These are phyloP conservation scores for Cottus gobio DNA, from an alignment of 2,113 vertebrate species.

Conservation along the genomic window DNA sequence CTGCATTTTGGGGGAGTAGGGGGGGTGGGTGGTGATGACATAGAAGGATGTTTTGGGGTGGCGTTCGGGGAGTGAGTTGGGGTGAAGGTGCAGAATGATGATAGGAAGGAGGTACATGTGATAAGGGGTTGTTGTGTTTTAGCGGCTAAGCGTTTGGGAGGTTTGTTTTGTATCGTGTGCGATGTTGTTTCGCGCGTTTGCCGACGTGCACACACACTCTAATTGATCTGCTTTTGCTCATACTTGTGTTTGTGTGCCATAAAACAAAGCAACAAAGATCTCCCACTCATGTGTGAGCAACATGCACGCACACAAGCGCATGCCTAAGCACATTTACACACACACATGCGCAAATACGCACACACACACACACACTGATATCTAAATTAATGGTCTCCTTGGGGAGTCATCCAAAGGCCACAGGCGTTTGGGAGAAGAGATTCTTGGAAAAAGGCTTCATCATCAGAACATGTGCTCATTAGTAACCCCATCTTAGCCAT, in stretches of 20 bases:
- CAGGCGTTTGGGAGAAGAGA: conserved; percentile 79
- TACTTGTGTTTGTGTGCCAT: conserved; percentile 26
- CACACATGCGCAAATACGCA: neutral
- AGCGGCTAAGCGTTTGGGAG: conserved; percentile 15
- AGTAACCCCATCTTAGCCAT: conserved; percentile 76
- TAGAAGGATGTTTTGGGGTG: conserved; percentile 81
- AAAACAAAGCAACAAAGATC: conserved; percentile 55
- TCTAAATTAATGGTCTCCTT: conserved; percentile 83
- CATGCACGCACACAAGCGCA: neutral
- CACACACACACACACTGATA: conserved; percentile 61
- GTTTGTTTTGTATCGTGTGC: conserved; percentile 15
- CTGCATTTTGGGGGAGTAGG: conserved; percentile 31
- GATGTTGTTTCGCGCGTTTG: conserved; percentile 12
- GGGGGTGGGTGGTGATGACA: conserved; percentile 71
- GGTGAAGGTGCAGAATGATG: conserved; percentile 76
- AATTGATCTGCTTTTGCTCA: conserved; percentile 49
- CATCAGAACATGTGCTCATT: conserved; percentile 80
- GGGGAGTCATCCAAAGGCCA: conserved; percentile 84
- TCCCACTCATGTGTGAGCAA: conserved; percentile 30
- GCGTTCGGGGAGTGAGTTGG: conserved; percentile 60
- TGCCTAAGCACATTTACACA: conserved; percentile 7
- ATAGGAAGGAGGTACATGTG: conserved; percentile 66
- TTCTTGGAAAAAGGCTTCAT: conserved; percentile 83
- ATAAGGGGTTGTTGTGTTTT: conserved; percentile 55
- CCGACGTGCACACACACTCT: neutral